Conservation (phyloP, 2,113 vertebrate species). For the Cercocebus atys region DNA sequence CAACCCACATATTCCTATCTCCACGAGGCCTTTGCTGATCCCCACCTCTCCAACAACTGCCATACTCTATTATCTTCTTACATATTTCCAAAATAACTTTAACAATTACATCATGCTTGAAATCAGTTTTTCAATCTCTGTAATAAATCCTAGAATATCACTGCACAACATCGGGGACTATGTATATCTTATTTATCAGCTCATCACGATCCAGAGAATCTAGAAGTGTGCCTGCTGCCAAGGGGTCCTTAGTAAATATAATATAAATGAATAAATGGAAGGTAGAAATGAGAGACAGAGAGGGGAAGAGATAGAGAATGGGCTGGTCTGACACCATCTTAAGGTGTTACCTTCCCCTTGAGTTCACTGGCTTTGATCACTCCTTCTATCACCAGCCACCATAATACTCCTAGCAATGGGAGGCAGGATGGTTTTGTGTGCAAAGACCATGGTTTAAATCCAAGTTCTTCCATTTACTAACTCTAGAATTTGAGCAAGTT, state of each 20-base stretch:
- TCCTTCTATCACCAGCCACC: too few species aligned
- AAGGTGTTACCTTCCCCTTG: neutral
- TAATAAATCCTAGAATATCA: neutral
- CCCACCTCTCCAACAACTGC: constrained; percentile 53
- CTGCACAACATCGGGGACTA: neutral
- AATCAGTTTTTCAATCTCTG: constrained; percentile 21
- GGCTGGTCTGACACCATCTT: neutral
- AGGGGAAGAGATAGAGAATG: neutral
- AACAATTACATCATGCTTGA: constrained; percentile 26
- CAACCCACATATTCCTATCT: constrained; percentile 46
- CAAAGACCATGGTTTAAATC: neutral
- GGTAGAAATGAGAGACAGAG: neutral
- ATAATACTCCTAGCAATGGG: neutral
- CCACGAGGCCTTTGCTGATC: constrained; percentile 29
- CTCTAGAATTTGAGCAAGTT: constrained; percentile 4
- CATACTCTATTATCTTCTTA: constrained; percentile 3
- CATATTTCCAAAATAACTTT: constrained; percentile 42
- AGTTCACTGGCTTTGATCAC: neutral
- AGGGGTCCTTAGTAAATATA: neutral
- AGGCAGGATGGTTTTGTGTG: neutral
- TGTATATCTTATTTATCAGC: neutral
- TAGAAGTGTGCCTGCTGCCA: neutral
- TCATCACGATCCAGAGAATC: neutral
- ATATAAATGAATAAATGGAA: neutral
- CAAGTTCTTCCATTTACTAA: neutral